Evolutionary conservation across 2,888 invertebrate species (phyloP), one percentile per base, ranked within the genome.

Genomic region (Erebia palarica): DNA sequence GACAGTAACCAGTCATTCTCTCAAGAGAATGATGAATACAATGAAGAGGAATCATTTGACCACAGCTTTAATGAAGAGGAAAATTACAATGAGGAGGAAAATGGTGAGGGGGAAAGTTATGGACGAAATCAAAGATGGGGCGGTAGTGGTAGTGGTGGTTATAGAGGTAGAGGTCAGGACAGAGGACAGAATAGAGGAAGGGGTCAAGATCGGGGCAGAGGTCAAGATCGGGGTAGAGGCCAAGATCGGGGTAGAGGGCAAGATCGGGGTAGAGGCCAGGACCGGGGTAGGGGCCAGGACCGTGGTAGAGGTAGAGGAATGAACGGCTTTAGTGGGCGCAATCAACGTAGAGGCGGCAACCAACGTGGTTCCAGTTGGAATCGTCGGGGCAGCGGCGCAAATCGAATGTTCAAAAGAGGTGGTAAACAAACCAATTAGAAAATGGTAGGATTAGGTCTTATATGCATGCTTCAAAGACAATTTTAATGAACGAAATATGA

Each of bases 391-490:
- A 83, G 88, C n/a, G 86, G 88, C 1, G 75, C 81, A 51, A 87
- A 86, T 75, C 82, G 92, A 74, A 81, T 79, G 76, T 94, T 90
- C 78, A 86, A 94, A 76, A 85, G 93, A 80, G 93, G 93, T 57
- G 86, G 87, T 53, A 91, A 89, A 78, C 80, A 86, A 72, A 81
- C 89, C 75, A 92, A 91, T 81, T 91, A 90, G 82, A 78, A 78
- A 75, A 75, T 70, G 27, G 42, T 67, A 61, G 65, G 69, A 65
- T 72, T 76, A 49, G 49, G 71, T 75, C 72, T 76, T 71, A 78
- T 77, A 80, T 78, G 77, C 79, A 81, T 81, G 80, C 78, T 73
- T 66, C 58, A 83, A 80, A 82, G 84, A 87, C 85, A 79, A 84
- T 16, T 7, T 82, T 78, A 82, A 85, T 84, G 78, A 73, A 81